Conservation (phyloP, 2,113 vertebrate genomes). For the Anoplopoma fimbria region DNA sequence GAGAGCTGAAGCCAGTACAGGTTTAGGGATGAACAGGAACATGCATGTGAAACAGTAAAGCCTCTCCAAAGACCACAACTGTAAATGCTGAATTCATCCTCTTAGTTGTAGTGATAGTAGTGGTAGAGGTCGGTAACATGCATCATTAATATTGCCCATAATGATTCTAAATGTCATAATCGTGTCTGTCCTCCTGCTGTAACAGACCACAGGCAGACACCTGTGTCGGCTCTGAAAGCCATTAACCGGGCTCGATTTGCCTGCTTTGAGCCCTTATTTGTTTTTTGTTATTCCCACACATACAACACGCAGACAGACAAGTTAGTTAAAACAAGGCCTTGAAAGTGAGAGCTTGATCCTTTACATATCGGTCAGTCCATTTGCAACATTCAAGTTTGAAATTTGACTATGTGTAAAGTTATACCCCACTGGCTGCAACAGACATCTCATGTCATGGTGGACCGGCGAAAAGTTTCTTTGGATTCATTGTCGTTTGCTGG, state of each 20-base stretch:
- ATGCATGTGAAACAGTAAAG: not conserved
- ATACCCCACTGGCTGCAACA: conserved; percentile 21
- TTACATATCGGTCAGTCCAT: conserved; percentile 70
- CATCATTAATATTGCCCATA: conserved; percentile 8
- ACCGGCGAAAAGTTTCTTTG: not conserved
- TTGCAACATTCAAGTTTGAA: conserved; percentile 67
- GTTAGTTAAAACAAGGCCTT: conserved; percentile 42
- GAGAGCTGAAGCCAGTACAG: not conserved
- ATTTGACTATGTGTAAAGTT: conserved; percentile 71
- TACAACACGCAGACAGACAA: conserved; percentile 38
- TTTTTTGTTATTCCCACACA: conserved; percentile 22
- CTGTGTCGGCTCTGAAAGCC: conserved; percentile 52
- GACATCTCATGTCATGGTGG: not conserved
- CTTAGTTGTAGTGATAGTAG: too few species aligned
- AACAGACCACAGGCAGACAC: conserved; percentile 56
- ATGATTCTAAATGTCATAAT: conserved; percentile 10
- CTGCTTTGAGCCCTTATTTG: conserved; percentile 55
- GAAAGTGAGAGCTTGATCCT: conserved; percentile 39
- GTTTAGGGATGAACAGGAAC: not conserved
- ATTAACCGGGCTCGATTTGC: conserved; percentile 61
- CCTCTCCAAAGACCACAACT: not conserved
- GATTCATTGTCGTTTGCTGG: conserved; percentile 29
- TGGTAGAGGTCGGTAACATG: conserved; percentile 6
- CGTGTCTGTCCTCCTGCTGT: not conserved
- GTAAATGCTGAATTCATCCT: not conserved